Evolutionary conservation across 1,140 invertebrate species (phyloP).

Genomic region (Pissodes strobi): DNA sequence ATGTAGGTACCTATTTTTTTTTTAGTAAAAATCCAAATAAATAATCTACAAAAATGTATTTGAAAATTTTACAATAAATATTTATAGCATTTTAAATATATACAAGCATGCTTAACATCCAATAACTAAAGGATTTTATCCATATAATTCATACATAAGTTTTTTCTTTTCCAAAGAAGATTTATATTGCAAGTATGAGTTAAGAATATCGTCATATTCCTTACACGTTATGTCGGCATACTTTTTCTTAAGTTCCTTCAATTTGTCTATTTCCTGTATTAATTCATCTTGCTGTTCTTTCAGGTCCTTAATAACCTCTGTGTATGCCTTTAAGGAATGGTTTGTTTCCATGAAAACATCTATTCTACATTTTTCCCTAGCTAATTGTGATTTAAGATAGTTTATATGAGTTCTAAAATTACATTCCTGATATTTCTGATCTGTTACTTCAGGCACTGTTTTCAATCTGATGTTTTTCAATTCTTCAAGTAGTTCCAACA

Average conservation of each 20-base stretch:
- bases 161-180: constrained; percentile 42
- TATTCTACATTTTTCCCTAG: constrained; percentile 33
- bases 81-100: too few relatives aligned
- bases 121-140: too few relatives aligned
- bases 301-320: constrained; percentile 44
- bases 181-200: constrained; percentile 46
- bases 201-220: constrained; percentile 48
- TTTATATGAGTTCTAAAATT: constrained; percentile 36
- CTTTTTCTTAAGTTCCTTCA: constrained; percentile 41
- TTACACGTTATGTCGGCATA: constrained; percentile 45
- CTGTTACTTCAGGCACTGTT: constrained; percentile 28
- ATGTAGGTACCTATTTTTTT: too few relatives aligned
- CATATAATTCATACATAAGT: constrained; percentile 32
- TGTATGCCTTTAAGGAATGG: constrained; percentile 43
- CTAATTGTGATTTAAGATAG: constrained; percentile 36
- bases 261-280: constrained; percentile 38
- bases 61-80: too few relatives aligned
- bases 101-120: too few relatives aligned
- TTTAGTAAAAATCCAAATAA: too few relatives aligned
- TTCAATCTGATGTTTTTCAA: constrained; percentile 34
- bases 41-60: too few relatives aligned
- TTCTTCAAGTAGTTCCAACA: constrained; percentile 40
- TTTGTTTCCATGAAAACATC: constrained; percentile 46
- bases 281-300: constrained; percentile 43
- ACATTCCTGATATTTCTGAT: constrained; percentile 38